Conservation (phyloP, 1,140 invertebrate genomes). For the Heterodera schachtii region DNA sequence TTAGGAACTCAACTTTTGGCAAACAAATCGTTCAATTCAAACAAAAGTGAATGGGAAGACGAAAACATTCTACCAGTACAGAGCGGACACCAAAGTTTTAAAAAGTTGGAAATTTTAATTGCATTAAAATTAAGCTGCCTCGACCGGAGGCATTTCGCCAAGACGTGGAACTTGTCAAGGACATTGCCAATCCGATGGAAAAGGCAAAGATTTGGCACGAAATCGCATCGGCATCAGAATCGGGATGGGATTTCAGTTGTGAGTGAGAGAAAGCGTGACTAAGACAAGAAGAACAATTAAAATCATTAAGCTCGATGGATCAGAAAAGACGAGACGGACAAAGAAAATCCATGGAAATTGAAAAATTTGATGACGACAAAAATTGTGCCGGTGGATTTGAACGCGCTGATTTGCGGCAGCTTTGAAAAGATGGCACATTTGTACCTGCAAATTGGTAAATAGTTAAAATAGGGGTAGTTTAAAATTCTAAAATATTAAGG, state of each 20-base stretch:
- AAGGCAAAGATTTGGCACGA: no score
- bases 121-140: conserved; percentile 69
- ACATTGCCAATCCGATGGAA: no score
- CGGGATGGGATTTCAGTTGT: conserved; percentile 18
- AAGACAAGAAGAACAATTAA: no score
- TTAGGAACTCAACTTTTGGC: conserved; percentile 68
- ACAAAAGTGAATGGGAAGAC: conserved; percentile 10
- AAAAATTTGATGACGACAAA: conserved; percentile 32
- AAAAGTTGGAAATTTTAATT: no score
- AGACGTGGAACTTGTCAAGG: no score
- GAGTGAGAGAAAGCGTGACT: no score
- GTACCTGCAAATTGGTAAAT: conserved; percentile 49
- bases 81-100: no score
- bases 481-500: background rate
- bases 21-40: conserved; percentile 67
- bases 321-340: conserved; percentile 17
- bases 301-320: conserved; percentile 41
- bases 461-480: no score
- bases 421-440: conserved; percentile 25
- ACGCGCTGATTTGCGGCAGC: no score
- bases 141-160: conserved; percentile 57
- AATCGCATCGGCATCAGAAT: no score
- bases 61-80: conserved; percentile 57
- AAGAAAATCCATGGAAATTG: background rate
- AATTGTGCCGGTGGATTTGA: no score